phyloP scores from a whole-genome alignment of 2,888 invertebrate genomes.

The Andrena minutula region DNA sequence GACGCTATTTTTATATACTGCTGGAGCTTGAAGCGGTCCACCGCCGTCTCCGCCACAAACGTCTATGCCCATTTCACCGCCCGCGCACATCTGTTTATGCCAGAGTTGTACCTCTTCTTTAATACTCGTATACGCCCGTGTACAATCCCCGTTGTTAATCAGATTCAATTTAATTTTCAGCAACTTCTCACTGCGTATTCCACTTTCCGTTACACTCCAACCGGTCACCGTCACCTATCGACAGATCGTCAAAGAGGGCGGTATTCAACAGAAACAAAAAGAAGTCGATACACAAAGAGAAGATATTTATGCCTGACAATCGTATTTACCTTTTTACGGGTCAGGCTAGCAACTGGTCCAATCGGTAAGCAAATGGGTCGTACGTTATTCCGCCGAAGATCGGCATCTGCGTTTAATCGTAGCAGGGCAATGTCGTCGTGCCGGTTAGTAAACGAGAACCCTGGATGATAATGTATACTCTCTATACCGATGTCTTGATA shows the following conservation, averaged over 20 bases:
- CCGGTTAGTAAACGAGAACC: slow-evolving; percentile 85
- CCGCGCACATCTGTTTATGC: no score
- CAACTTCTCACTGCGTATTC: slow-evolving; percentile 85
- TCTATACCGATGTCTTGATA: slow-evolving; percentile 87
- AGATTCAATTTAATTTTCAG: no score
- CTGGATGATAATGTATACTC: slow-evolving; percentile 86
- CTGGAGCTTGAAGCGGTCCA: no score
- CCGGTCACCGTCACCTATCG: slow-evolving; percentile 88
- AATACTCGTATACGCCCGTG: no score
- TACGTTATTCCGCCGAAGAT: slow-evolving; percentile 85
- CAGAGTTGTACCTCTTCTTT: no score
- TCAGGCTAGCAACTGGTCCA: slow-evolving; percentile 68
- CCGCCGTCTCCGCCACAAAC: no score
- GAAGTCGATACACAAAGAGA: background rate
- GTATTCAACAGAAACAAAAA: background rate
- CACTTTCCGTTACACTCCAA: slow-evolving; percentile 90
- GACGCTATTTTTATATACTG: no score
- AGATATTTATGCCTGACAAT: background rate
- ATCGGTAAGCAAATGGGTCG: slow-evolving; percentile 86
- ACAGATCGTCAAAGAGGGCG: background rate
- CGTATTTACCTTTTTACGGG: slow-evolving; percentile 70
- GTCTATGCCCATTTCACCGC: no score
- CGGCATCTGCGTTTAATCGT: slow-evolving; percentile 85
- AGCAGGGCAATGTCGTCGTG: slow-evolving; percentile 88
- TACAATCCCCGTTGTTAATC: no score